Base-by-base conservation (phyloP, 2,113 vertebrate species). In the Percina caprodes region DNA sequence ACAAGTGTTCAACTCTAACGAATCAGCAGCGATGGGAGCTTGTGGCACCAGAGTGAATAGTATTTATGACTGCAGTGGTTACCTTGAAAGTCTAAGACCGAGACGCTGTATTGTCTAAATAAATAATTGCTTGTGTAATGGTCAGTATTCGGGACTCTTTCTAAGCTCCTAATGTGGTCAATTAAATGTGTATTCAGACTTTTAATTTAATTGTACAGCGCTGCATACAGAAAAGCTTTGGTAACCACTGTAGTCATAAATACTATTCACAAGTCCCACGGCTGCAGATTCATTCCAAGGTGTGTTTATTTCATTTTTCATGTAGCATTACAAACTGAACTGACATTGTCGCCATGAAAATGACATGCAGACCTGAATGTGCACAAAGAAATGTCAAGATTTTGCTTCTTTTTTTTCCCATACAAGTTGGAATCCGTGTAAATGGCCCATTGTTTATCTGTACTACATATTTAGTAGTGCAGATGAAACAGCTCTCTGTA, bases 291-390 rank as follows among this genome's bases (percentile, higher is more conserved):
- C 46, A 49, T 54, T 42, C 5, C 13, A 14, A 5, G 6, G 23
- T 33, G 55, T 70, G 35, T 63, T 74, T 35, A 21, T 12, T 9
- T 21, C n/a, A 55, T 80, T 61, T 42, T 8, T 8, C 11, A 24
- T 42, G 23, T 60, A 30, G 49, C 46, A 18, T 60, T 74, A 23
- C 52, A 52, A 54, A 80, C 18, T 23, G n/a, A 74, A 30, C 12
- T 12, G 5, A 13, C 23, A 65, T 21, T 24, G 24, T 63, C 39
- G 33, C 10, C 6, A 11, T n/a, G 30, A 26, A 52, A 61, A 52
- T 69, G 2, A 39, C 19, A 77, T 8, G 7, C 11, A 39, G 49
- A 18, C 49, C 6, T 33, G 8, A 58, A 77, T 45, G 35, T 55
- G 45, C 30, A 11, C 51, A 16, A 8, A 10, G 15, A 33, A 14